Conservation (phyloP, 2,797 vertebrate genomes). For the Tauraco hartlaubi region DNA sequence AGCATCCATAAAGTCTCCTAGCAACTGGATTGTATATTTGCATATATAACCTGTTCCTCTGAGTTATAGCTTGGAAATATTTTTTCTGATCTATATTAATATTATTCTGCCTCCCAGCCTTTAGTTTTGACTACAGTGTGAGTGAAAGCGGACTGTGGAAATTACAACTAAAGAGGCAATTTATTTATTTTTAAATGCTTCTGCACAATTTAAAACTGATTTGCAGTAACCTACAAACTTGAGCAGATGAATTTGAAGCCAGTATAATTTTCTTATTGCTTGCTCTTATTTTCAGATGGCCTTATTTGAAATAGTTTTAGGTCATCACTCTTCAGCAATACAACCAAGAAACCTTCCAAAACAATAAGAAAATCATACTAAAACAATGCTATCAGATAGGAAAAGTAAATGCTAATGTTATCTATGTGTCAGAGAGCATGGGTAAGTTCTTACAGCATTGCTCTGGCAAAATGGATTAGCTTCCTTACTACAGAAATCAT, state of each 20-base stretch:
- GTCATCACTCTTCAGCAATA: background rate
- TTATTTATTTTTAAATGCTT: background rate
- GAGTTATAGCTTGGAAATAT: background rate
- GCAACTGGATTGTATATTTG: background rate
- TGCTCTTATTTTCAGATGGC: background rate
- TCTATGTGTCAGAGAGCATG: background rate
- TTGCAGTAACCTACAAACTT: background rate
- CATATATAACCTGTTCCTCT: background rate
- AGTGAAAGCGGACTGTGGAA: background rate
- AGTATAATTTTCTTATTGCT: background rate
- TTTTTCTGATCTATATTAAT: background rate
- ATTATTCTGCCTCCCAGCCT: background rate
- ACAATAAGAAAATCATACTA: background rate
- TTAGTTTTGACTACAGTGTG: background rate
- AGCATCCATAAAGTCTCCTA: background rate
- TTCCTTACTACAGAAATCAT: background rate
- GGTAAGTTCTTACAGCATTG: slow-evolving; percentile 4
- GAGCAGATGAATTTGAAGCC: slow-evolving; percentile 7
- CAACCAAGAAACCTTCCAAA: background rate
- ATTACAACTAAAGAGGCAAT: background rate
- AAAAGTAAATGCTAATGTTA: slow-evolving; percentile 20
- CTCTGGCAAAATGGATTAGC: background rate
- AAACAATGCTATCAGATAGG: slow-evolving; percentile 5
- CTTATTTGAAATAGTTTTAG: slow-evolving; percentile 16
- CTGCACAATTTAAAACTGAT: slow-evolving; percentile 15